These are phyloP conservation scores for Galagoides demidoff DNA, from an alignment of 2,797 vertebrate species.

Conservation along the genomic window DNA sequence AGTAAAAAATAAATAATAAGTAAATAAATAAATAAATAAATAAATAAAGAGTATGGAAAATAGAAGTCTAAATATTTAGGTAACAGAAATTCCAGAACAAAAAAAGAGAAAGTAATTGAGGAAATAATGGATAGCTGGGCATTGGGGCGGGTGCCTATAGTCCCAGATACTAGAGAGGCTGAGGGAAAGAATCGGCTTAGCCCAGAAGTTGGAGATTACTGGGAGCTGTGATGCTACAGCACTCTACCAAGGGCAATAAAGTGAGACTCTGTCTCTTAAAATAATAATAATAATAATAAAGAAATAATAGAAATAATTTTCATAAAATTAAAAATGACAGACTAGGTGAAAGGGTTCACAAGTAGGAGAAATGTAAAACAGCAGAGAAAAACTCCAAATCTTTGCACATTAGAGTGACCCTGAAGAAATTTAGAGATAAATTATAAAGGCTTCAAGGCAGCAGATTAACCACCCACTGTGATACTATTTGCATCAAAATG, in stretches of 20 bases:
- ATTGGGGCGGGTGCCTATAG: no score
- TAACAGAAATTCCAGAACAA: neutral
- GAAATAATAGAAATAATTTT: neutral
- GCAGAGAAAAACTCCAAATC: neutral
- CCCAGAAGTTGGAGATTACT: no score
- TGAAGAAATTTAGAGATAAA: neutral
- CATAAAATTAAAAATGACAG: neutral
- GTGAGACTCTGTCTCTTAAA: no score
- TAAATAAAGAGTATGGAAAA: no score
- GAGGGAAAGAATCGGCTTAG: no score
- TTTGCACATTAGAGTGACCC: neutral
- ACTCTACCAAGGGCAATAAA: no score
- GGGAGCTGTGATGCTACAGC: no score
- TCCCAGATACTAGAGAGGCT: no score
- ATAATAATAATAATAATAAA: neutral
- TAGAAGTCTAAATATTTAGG: neutral
- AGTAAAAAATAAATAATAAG: neutral
- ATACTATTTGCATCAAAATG: neutral
- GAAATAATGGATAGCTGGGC: neutral
- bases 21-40: neutral
- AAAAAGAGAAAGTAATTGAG: neutral
- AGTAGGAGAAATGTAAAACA: neutral
- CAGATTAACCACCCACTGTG: neutral
- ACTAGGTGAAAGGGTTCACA: neutral
- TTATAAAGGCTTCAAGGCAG: neutral